Base-by-base conservation (phyloP, 92 coral and sea anemone species). In the Porites divaricata region DNA sequence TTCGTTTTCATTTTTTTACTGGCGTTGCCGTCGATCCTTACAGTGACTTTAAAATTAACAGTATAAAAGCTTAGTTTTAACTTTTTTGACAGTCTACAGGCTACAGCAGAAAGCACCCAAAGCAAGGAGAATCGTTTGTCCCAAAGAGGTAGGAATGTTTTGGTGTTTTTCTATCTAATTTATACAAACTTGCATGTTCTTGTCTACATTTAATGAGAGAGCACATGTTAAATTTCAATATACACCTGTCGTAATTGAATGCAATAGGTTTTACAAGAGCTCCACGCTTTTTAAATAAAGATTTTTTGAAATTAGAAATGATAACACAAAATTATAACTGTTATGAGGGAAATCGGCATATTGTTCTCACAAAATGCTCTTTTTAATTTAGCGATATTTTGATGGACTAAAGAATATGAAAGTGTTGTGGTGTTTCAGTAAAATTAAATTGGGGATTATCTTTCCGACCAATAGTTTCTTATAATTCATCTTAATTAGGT, bases 51-150 rank as follows among this genome's bases (percentile, higher is more conserved):
- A 35, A 35, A 21, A 61, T 21, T 61, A 61, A 61, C 20, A 16
- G 17, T 12, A 15, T 17, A 13, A 16, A 61, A 15, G 23, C 19
- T 25, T n/a, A 23, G 35, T 24, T 78, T 54, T 88, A 6, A 28
- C 84, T 49, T 48, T 20, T 28, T 75, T 67, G 75, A 11, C 57
- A 97, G 99, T 97, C 61, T 97, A 97, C 75, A 88, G 94, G 63
- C 87, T 95, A 58, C 99, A 97, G 81, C 97, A 95, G 62, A 92
- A 92, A 58, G 99, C 99, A 0, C 99, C 99, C 0, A 89, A 93
- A 74, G 98, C 99, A 9, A 91, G 88, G 20, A 81, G 97, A 56
- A 89, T 97, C 26, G 73, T 88, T 35, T 97, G 99, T 77, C 77
- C 79, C n/a, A 93, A 74, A 59, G 93, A 93, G 96, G 99, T 97